A percentile compares a stretch with the other conserved stretches of the same genome.
Conservation (phyloP, 2,888 invertebrate species). For the Herminia tarsipennalis region DNA sequence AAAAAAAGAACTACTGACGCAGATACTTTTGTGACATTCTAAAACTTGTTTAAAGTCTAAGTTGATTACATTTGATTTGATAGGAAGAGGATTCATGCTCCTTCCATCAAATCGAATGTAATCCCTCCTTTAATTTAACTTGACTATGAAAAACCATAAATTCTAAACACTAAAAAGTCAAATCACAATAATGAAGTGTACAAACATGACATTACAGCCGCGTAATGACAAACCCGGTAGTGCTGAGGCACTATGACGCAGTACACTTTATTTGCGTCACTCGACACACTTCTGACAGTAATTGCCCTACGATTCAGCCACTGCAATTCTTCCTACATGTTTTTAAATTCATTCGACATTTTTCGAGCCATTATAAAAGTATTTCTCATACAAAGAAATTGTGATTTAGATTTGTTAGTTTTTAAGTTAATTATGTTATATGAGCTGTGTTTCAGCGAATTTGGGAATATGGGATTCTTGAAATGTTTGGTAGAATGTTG, state of each 20-base stretch:
- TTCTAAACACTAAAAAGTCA: slow-evolving; percentile 7
- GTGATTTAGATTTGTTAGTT: slow-evolving; percentile 23
- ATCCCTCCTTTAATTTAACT: no score
- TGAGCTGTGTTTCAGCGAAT: slow-evolving; percentile 6
- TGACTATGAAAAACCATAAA: no score
- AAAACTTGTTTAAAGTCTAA: no score
- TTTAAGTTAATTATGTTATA: slow-evolving; percentile 23
- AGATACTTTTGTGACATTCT: no score
- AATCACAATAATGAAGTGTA: slow-evolving; percentile 26
- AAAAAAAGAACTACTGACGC: no score
- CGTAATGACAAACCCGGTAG: slow-evolving; percentile 15
- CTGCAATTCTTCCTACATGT: slow-evolving; percentile 30
- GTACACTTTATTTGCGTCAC: slow-evolving; percentile 30
- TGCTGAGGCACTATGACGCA: slow-evolving; percentile 12
- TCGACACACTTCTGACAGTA: slow-evolving; percentile 18
- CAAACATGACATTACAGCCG: slow-evolving; percentile 5
- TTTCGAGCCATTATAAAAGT: slow-evolving; percentile 29
- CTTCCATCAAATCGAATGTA: no score
- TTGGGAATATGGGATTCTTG: background rate
- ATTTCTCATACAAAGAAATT: slow-evolving; percentile 20
- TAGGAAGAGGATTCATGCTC: no score
- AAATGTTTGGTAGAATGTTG: background rate
- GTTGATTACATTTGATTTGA: no score
- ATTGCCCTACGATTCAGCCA: slow-evolving; percentile 33
- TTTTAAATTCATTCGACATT: slow-evolving; percentile 28